Evolutionary conservation across 2,888 invertebrate species (phyloP).

Genomic region (Lasioglossum calceatum): DNA sequence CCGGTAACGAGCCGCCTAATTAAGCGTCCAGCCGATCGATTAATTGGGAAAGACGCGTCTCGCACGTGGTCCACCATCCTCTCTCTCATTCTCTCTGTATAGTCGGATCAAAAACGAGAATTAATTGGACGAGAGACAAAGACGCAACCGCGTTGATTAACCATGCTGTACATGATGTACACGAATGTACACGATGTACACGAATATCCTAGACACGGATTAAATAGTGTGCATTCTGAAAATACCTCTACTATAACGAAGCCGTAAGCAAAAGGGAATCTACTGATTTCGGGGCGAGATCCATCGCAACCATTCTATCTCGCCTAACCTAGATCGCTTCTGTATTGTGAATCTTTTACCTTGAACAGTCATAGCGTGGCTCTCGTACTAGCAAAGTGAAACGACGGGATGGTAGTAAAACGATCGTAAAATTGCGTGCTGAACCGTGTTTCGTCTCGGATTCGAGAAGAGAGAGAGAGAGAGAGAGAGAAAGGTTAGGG

Average conservation of each 20-base stretch:
- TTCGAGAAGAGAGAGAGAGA: neutral
- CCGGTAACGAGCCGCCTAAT: conserved; percentile 49
- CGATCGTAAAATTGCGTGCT: conserved; percentile 29
- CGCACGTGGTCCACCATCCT: neutral
- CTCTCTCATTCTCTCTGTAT: neutral
- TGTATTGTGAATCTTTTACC: neutral
- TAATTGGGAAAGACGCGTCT: conserved; percentile 43
- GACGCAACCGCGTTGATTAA: neutral
- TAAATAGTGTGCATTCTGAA: neutral
- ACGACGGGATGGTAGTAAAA: conserved; percentile 23
- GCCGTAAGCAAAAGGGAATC: neutral
- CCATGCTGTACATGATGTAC: neutral
- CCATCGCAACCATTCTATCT: neutral
- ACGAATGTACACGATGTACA: neutral
- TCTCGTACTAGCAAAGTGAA: neutral
- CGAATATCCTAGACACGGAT: neutral
- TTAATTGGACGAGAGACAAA: conserved; percentile 42
- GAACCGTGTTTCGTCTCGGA: neutral
- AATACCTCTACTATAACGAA: neutral
- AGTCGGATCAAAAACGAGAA: conserved; percentile 13
- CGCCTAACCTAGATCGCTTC: neutral
- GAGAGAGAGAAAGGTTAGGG: neutral
- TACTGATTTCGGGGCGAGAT: neutral
- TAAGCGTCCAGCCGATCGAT: conserved; percentile 48
- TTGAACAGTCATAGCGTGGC: neutral